Base-by-base conservation (phyloP, 1,140 invertebrate species). In the Diuraphis noxia region DNA sequence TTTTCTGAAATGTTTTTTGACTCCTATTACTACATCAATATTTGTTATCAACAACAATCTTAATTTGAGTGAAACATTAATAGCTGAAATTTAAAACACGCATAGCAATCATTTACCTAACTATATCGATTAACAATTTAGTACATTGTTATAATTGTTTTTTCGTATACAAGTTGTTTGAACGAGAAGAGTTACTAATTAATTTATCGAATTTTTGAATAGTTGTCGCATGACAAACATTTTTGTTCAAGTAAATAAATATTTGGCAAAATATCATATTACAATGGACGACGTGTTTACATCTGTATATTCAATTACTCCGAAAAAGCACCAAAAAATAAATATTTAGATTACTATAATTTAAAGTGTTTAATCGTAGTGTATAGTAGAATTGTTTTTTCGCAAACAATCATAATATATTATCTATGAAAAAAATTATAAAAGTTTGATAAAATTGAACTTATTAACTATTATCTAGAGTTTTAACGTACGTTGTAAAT, bases 181-280 rank as follows among this genome's bases (percentile, higher is more conserved):
- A 43, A n/a, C 30, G n/a, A 43, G 2, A n/a, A 23, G 8, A 23
- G 34, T 34, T 86, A 49, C 7, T 49, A 49, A 49, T 86, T 49
- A 49, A 46, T 49, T 23, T 46, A 49, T 36, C 19, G 17, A 49
- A 34, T 49, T 49, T n/a, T n/a, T 1, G 34, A 49, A 84, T 84
- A 84, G 17, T n/a, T 40, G 7, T 82, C 25, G 17, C 21, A 46
- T n/a, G 43, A 82, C 30, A 84, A 81, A 49, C 41, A 36, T 72
- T 72, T 6, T 13, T 72, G 17, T 72, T 17, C 17, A n/a, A 30
- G 30, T n/a, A 6, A 2, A 72, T 72, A 86, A 25, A 86, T 36
- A 86, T 52, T 86, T 86, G 85, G 85, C 85, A 52, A 86, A 86
- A 86, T 21, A 86, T 86, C 85, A 52, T 49, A 23, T 46, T 46